phyloP scores from a whole-genome alignment of 2,113 vertebrate genomes.

The Suncus etruscus region DNA sequence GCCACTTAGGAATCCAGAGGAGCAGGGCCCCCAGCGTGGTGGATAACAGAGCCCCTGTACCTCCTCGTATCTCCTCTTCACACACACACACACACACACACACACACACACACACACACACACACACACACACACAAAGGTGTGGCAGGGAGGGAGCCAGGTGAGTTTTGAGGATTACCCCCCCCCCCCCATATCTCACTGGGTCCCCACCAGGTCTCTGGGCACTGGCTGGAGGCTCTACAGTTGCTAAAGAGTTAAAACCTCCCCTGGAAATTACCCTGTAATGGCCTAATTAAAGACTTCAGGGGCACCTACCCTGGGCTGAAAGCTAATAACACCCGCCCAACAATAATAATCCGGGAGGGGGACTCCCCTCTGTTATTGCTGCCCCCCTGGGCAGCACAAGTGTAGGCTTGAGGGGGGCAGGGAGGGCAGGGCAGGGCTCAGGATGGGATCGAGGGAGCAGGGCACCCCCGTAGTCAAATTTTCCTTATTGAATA shows the following conservation, averaged over 20 bases:
- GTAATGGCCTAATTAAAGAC: constrained; percentile 87
- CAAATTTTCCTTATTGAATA: constrained; percentile 99
- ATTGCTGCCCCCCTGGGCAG: constrained; percentile 60
- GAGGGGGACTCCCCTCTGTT: constrained; percentile 70
- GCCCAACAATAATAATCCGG: constrained; percentile 80
- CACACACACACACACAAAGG: too few species aligned
- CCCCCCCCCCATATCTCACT: too few species aligned
- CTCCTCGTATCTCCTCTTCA: too few species aligned
- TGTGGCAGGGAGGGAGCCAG: neutral
- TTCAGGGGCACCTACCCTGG: constrained; percentile 78
- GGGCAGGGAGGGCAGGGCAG: constrained; percentile 60
- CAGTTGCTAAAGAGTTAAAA: constrained; percentile 78
- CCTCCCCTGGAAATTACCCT: constrained; percentile 78
- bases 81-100: too few species aligned
- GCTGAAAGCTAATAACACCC: constrained; percentile 82
- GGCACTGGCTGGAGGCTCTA: constrained; percentile 27
- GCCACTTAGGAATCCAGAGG: too few species aligned
- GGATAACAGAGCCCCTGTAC: neutral
- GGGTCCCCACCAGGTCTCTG: neutral
- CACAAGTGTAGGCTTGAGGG: constrained; percentile 26
- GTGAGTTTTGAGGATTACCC: neutral
- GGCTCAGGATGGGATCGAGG: constrained; percentile 77
- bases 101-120: too few species aligned
- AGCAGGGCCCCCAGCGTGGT: too few species aligned
- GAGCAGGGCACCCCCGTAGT: constrained; percentile 86